Evolutionary conservation across 2,113 vertebrate genomes (phyloP), one percentile per base, ranked within the genome.

Genomic region (Montifringilla adamsi): DNA sequence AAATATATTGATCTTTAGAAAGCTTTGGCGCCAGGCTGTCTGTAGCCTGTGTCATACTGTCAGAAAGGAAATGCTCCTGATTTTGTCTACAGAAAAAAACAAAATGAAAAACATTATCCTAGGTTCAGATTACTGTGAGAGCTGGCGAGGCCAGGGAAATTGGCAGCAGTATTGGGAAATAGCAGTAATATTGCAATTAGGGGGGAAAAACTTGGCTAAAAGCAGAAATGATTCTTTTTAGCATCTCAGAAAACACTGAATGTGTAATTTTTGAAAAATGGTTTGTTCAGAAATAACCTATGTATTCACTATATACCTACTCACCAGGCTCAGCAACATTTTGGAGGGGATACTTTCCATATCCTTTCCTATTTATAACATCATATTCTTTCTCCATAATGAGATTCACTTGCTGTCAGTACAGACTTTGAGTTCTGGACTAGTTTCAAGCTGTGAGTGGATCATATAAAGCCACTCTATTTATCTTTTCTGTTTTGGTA

Each of bases 1-100:
- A 94, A 90, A 90, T 88, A 41, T 91, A 97, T 97, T 96, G 97
- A 97, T 97, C 86, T 93, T 70, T 49, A 88, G 76, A 94, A 89
- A 95, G 94, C 92, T 93, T 86, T 96, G 97, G 96, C 60, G 92
- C 94, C 96, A 82, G 90, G 39, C 89, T 94, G 93, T 96, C 95
- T 96, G 89, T 73, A 92, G 83, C 88, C 88, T 86, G 55, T 93
- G 60, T 91, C n/a, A n/a, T 59, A 59, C 53, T 70, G 58, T 89
- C 87, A 88, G 83, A 82, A 79, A 93, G 89, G 70, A 95, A 95
- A 93, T 86, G 82, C 46, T 92, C 84, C 81, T 93, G 76, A 73
- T 60, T 95, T 83, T 90, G 60, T 88, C 80, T 95, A 52, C 50
- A 67, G 78, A 78, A 72, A 59, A 94, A 81, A 46, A 1, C 11